Evolutionary conservation across 2,888 invertebrate species (phyloP), one percentile per base, ranked within the genome.

Genomic region (Pantelozetes paolii): DNA sequence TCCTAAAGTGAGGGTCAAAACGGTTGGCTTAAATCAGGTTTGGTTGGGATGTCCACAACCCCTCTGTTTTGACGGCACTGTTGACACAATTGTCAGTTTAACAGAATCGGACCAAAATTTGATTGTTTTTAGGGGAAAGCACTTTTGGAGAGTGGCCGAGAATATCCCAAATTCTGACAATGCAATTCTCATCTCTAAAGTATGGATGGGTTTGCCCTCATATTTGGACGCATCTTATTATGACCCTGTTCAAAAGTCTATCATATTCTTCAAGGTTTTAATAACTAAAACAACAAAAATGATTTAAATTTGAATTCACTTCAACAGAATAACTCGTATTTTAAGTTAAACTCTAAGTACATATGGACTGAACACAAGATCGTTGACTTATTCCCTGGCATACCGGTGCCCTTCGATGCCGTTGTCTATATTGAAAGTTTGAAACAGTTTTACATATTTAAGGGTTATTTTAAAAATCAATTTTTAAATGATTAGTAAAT

Each of bases 41-140:
- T 50, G 50, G 50, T 9, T 50, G 50, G 50, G 50, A 50, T 50
- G 50, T 15, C 50, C 50, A 50, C 50, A 50, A 50, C 50, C 50
- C n/a, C 18, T 50, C n/a, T 50, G 50, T 50, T 20, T 50, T 3
- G 50, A 50, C 50, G 18, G 9, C 15, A 50, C 50, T 50, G 20
- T 50, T 15, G 50, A 50, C 15, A 50, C 50, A 5, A 15, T 50
- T 5, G n/a, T n/a, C n/a, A n/a, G n/a, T n/a, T n/a, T 50, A 50
- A 50, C 18, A 20, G 15, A 5, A 9, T 20, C 6, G 5, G n/a
- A n/a, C 18, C 50, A 50, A 5, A n/a, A n/a, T n/a, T n/a, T 50
- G 3, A 5, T 50, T 5, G 50, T 20, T 6, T 50, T 50, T 18
- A 50, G 50, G 18, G 50, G 50, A 50, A 50, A 18, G 8, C 18